Conservation (phyloP, 2,888 invertebrate species). For the Apomyelois bistriatella region DNA sequence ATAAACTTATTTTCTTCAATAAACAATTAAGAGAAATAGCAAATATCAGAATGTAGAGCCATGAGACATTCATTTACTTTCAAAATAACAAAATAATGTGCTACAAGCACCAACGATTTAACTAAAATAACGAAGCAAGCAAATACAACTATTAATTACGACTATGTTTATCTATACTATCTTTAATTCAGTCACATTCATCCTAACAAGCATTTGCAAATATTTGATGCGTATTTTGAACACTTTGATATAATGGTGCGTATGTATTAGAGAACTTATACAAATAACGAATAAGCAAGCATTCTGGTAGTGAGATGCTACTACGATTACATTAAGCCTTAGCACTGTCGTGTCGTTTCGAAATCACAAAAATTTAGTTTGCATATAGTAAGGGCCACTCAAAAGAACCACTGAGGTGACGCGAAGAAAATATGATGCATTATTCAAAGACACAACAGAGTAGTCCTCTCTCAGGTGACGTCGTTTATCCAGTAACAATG, state of each 20-base stretch:
- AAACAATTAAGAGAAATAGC: not conserved
- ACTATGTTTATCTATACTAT: slow-evolving; percentile 45
- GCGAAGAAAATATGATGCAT: too few relatives aligned
- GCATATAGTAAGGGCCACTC: too few relatives aligned
- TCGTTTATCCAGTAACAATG: not conserved
- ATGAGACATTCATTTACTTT: slow-evolving; percentile 4
- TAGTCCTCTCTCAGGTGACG: not conserved
- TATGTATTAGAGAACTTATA: not conserved
- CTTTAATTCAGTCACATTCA: slow-evolving; percentile 75
- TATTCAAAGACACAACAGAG: not conserved
- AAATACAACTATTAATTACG: slow-evolving; percentile 30
- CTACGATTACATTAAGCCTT: not conserved
- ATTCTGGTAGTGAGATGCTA: not conserved
- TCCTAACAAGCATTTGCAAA: slow-evolving; percentile 63
- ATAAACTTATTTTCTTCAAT: not conserved
- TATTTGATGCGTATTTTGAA: slow-evolving; percentile 55
- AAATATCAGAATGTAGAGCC: not conserved
- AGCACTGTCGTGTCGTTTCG: too few relatives aligned
- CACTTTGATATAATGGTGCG: slow-evolving; percentile 30
- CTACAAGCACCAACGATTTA: slow-evolving; percentile 22
- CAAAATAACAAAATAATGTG: slow-evolving; percentile 9
- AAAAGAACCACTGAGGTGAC: too few relatives aligned
- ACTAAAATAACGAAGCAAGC: slow-evolving; percentile 31
- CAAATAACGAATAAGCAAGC: not conserved
- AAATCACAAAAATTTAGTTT: too few relatives aligned